phyloP scores from a whole-genome alignment of 2,797 vertebrate species.

The Enteromius mattozi region DNA sequence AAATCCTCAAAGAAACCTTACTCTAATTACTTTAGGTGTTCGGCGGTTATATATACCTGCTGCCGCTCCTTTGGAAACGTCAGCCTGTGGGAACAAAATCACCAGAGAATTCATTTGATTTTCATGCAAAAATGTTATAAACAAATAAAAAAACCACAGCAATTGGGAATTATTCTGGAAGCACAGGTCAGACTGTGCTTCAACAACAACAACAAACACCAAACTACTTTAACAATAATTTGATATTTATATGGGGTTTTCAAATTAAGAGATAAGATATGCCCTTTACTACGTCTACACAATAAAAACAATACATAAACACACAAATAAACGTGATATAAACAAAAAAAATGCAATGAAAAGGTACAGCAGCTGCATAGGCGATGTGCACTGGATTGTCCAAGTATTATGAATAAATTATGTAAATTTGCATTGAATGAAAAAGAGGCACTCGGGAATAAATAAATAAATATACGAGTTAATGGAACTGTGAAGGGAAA shows the following conservation, averaged over 20 bases:
- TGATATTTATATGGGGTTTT: not conserved
- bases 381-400: not conserved
- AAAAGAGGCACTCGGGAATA: not conserved
- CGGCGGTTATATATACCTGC: not conserved
- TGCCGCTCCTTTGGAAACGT: not conserved
- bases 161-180: not conserved
- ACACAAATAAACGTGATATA: not conserved
- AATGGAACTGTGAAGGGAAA: not conserved
- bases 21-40: constrained; percentile 23
- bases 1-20: constrained; percentile 1
- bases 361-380: not conserved
- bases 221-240: not conserved
- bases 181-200: not conserved
- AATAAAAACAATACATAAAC: not conserved
- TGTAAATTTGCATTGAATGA: constrained; percentile 1
- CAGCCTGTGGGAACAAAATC: not conserved
- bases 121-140: not conserved
- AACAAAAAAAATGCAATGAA: not conserved
- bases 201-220: not conserved
- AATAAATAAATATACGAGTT: not conserved
- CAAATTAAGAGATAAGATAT: not conserved
- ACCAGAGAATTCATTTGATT: not conserved
- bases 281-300: not conserved
- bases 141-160: not conserved
- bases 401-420: not conserved